Evolutionary conservation across 1,140 invertebrate genomes (phyloP).

Genomic region (Lucilia sericata): DNA sequence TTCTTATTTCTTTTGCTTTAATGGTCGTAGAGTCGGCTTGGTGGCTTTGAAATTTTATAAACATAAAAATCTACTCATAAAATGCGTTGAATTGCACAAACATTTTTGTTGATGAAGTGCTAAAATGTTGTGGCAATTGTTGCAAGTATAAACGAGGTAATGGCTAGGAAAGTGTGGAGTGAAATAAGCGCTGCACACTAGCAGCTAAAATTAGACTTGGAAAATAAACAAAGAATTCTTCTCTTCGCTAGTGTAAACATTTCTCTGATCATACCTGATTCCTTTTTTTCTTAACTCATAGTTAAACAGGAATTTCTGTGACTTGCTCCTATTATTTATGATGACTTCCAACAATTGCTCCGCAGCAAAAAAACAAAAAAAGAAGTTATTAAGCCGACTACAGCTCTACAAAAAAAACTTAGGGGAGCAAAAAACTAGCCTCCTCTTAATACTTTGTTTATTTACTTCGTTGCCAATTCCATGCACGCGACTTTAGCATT

Average conservation of each 20-base stretch:
- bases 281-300: too few relatives aligned
- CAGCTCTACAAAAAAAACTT: background rate
- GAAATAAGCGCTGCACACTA: too few relatives aligned
- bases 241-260: too few relatives aligned
- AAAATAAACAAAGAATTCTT: too few relatives aligned
- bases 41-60: background rate
- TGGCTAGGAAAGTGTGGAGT: too few relatives aligned
- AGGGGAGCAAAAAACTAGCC: too few relatives aligned
- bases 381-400: background rate
- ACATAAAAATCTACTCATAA: constrained; percentile 18
- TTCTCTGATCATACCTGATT: too few relatives aligned
- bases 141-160: too few relatives aligned
- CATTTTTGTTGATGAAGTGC: constrained; percentile 25
- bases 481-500: background rate
- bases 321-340: background rate
- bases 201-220: too few relatives aligned
- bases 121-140: background rate
- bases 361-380: too few relatives aligned
- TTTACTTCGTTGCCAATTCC: background rate
- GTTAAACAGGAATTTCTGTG: too few relatives aligned
- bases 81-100: constrained; percentile 23
- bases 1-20: background rate
- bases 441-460: too few relatives aligned
- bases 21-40: background rate
- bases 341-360: background rate